phyloP scores from a whole-genome alignment of 2,113 vertebrate genomes.

The Oplegnathus fasciatus region DNA sequence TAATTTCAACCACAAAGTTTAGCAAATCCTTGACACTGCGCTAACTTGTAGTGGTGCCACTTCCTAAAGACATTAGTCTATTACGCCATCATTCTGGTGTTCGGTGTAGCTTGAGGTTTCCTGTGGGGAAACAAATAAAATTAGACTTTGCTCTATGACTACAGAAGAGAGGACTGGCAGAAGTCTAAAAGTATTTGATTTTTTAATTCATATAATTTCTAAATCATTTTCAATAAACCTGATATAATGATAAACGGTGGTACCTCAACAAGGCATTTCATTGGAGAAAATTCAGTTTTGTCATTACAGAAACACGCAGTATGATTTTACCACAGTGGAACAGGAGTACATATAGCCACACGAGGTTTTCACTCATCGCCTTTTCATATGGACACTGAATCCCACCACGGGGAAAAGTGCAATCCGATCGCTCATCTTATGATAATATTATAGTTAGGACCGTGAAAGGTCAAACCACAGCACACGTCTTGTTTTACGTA shows the following conservation, averaged over 20 bases:
- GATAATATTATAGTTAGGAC: conserved; percentile 86
- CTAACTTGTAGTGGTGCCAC: conserved; percentile 63
- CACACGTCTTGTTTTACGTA: conserved; percentile 78
- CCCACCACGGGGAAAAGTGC: conserved; percentile 64
- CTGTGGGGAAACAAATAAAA: not conserved
- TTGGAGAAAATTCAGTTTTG: not conserved
- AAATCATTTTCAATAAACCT: not conserved
- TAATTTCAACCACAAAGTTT: conserved; percentile 78
- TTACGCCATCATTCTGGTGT: conserved; percentile 33
- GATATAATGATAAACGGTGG: not conserved
- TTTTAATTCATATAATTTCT: not conserved
- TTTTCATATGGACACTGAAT: conserved; percentile 67
- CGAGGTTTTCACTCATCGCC: conserved; percentile 47
- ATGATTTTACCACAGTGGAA: conserved; percentile 18
- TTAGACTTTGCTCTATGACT: not conserved
- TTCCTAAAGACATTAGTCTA: conserved; percentile 61
- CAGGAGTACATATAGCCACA: conserved; percentile 41
- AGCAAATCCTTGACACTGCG: conserved; percentile 67
- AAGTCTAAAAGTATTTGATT: not conserved
- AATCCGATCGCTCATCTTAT: conserved; percentile 79
- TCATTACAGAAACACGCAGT: not conserved
- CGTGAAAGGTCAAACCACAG: conserved; percentile 84
- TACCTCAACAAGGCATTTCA: not conserved
- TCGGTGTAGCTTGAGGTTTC: conserved; percentile 18
- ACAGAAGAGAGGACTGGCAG: not conserved